phyloP scores from a whole-genome alignment of 2,797 vertebrate genomes.

The Pipistrellus kuhlii region DNA sequence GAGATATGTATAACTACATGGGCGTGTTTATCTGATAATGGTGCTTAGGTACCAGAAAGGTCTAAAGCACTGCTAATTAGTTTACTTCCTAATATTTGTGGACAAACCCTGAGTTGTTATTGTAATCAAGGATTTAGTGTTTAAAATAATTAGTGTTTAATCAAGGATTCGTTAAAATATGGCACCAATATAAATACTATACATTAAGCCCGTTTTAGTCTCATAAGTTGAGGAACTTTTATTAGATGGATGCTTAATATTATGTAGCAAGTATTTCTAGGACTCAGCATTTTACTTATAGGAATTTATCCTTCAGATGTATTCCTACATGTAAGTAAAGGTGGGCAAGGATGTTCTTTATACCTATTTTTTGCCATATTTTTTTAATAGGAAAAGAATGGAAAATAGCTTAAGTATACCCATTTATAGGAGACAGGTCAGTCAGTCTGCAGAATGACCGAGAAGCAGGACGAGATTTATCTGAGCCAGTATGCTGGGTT shows the following conservation, averaged over 20 bases:
- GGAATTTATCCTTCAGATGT: background rate
- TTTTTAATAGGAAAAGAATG: background rate
- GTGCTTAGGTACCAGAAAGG: background rate
- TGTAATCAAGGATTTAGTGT: too few relatives aligned
- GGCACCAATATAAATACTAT: background rate
- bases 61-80: background rate
- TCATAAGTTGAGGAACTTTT: background rate
- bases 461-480: background rate
- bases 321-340: background rate
- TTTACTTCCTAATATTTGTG: background rate
- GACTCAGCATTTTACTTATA: background rate
- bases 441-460: background rate
- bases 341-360: background rate
- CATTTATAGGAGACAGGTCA: background rate
- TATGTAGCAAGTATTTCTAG: background rate
- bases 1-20: background rate
- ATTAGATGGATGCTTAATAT: background rate
- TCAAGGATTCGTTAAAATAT: constrained; percentile 8
- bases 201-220: background rate
- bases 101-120: background rate
- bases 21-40: background rate
- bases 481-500: background rate
- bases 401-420: background rate
- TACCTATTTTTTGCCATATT: background rate
- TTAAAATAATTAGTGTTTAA: background rate